A percentile compares a stretch with the other conserved stretches of the same genome.
These are phyloP conservation scores for Acanthurus leucopareius DNA, from an alignment of 2,797 vertebrate genomes.

Conservation along the genomic window DNA sequence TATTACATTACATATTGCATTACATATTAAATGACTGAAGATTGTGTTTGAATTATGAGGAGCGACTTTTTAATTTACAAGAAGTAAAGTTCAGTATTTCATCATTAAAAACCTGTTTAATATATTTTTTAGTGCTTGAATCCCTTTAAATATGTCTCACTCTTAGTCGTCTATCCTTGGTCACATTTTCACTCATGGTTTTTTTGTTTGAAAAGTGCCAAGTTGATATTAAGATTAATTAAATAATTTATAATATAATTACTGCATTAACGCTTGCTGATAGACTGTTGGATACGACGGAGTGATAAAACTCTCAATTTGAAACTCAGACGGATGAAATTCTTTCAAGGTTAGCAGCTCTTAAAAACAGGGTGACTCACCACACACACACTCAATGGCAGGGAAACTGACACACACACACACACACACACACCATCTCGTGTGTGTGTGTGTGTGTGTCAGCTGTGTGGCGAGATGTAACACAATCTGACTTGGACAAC, in stretches of 20 bases:
- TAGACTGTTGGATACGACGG: background rate
- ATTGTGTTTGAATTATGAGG: background rate
- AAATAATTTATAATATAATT: background rate
- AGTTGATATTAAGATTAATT: background rate
- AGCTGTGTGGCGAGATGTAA: slow-evolving; percentile 72
- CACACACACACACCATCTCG: slow-evolving; percentile 17
- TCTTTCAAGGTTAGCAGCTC: slow-evolving; percentile 2
- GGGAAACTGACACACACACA: slow-evolving; percentile 4
- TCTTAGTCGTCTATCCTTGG: background rate
- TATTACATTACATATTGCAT: no score
- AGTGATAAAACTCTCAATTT: background rate
- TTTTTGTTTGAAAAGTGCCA: background rate
- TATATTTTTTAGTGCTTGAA: background rate
- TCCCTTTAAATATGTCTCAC: background rate
- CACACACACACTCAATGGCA: background rate
- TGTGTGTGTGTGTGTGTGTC: slow-evolving; percentile 27
- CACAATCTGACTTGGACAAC: slow-evolving; percentile 62
- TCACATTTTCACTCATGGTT: no score
- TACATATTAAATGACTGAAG: background rate
- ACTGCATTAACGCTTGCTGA: background rate
- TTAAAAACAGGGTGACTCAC: slow-evolving; percentile 32
- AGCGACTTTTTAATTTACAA: background rate
- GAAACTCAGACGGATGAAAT: background rate
- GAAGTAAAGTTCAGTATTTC: no score
- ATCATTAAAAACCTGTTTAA: background rate